A percentile compares a stretch with the other conserved stretches of the same genome.
Conservation (phyloP, 2,888 invertebrate species). For the Acleris sparsana region DNA sequence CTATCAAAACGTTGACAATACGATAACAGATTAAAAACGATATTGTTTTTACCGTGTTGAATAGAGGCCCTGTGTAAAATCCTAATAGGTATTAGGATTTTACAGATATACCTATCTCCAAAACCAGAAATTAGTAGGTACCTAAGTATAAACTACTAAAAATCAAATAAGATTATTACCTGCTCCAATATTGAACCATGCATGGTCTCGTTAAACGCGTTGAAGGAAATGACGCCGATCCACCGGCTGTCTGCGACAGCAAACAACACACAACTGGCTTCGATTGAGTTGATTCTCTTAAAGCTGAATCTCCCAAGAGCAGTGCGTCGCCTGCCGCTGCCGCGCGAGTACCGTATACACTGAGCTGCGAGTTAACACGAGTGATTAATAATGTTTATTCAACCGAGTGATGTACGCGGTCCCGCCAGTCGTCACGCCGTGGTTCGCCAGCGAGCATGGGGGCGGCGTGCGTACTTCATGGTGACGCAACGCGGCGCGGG, state of each 20-base stretch:
- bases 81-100: too few relatives aligned
- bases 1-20: too few relatives aligned
- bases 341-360: conserved; percentile 47
- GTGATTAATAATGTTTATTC: background rate
- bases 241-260: conserved; percentile 47
- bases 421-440: background rate
- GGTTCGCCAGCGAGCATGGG: conserved; percentile 7
- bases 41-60: too few relatives aligned
- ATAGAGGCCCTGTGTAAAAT: too few relatives aligned
- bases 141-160: background rate
- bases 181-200: conserved; percentile 59
- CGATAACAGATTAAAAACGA: too few relatives aligned
- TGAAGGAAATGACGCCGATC: conserved; percentile 21
- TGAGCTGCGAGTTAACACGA: conserved; percentile 39
- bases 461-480: conserved; percentile 46
- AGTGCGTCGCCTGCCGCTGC: conserved; percentile 39
- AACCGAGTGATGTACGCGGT: conserved; percentile 53
- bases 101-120: too few relatives aligned
- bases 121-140: background rate
- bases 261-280: conserved; percentile 55
- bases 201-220: conserved; percentile 45
- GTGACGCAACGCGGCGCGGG: conserved; percentile 54
- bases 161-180: conserved; percentile 46
- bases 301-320: conserved; percentile 43
- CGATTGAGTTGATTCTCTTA: conserved; percentile 30